These are phyloP conservation scores for Oreohelix idahoensis DNA, from an alignment of 1,140 invertebrate genomes.

Conservation along the genomic window DNA sequence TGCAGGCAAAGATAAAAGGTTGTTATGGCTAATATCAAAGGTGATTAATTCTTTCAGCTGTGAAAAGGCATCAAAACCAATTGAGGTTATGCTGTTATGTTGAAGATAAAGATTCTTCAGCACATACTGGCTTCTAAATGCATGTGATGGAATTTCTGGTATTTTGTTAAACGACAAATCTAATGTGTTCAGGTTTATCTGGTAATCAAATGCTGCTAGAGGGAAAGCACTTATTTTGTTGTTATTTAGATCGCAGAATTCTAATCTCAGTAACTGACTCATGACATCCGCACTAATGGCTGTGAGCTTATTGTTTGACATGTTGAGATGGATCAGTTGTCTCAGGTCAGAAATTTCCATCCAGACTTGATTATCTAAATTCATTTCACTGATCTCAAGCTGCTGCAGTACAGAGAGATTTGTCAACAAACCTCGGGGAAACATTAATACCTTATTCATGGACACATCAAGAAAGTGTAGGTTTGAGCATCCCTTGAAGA, in stretches of 20 bases:
- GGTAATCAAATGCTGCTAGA: constrained; percentile 39
- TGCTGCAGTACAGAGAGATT: constrained; percentile 19
- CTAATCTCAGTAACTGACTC: constrained; percentile 34
- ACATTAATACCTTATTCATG: constrained; percentile 17
- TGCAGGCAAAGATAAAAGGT: constrained; percentile 14
- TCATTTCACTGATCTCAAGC: constrained; percentile 40
- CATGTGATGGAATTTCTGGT: constrained; percentile 15
- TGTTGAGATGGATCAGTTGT: constrained; percentile 31
- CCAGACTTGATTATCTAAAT: constrained; percentile 47
- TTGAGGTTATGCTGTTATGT: not conserved
- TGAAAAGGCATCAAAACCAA: constrained; percentile 34
- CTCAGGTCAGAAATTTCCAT: constrained; percentile 28
- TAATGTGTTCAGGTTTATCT: constrained; percentile 31
- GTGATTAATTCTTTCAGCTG: constrained; percentile 21
- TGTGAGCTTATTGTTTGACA: constrained; percentile 32
- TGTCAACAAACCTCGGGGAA: constrained; percentile 30
- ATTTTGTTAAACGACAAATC: constrained; percentile 47
- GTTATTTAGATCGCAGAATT: constrained; percentile 26
- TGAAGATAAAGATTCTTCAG: constrained; percentile 35
- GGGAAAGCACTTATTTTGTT: constrained; percentile 41
- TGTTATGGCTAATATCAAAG: constrained; percentile 41
- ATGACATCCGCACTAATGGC: constrained; percentile 31
- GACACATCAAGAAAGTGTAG: constrained; percentile 40
- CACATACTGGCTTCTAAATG: constrained; percentile 32
- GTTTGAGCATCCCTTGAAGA: constrained; percentile 36